These are phyloP conservation scores for Psittacula echo DNA, from an alignment of 2,797 vertebrate genomes.

Conservation along the genomic window DNA sequence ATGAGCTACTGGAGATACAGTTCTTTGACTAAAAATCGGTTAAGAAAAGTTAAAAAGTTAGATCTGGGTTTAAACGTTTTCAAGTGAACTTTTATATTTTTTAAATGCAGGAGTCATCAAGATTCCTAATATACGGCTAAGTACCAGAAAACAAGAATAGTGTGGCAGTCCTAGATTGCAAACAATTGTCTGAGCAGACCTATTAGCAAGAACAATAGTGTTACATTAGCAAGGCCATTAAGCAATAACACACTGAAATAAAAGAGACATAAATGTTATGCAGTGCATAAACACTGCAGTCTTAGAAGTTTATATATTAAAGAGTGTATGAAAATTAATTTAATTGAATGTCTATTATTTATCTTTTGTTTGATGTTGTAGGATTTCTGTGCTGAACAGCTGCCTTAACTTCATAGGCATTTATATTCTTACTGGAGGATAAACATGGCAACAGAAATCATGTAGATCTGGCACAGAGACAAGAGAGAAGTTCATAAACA, in stretches of 20 bases:
- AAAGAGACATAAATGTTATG: neutral
- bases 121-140: neutral
- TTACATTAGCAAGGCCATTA: neutral
- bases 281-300: neutral
- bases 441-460: neutral
- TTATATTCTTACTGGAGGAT: neutral
- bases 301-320: neutral
- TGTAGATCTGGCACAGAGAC: neutral
- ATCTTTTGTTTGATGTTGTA: no score
- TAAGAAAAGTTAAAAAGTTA: neutral
- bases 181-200: neutral
- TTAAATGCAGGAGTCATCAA: neutral
- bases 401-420: neutral
- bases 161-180: neutral
- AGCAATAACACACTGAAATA: neutral
- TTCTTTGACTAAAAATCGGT: neutral
- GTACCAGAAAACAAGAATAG: neutral
- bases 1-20: neutral
- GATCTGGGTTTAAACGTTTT: neutral
- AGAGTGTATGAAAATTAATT: neutral
- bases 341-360: neutral
- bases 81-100: neutral
- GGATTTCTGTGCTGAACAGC: neutral
- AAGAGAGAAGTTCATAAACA: neutral
- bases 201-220: neutral